phyloP scores from a whole-genome alignment of 2,797 vertebrate species.

The Acanthopagrus latus region DNA sequence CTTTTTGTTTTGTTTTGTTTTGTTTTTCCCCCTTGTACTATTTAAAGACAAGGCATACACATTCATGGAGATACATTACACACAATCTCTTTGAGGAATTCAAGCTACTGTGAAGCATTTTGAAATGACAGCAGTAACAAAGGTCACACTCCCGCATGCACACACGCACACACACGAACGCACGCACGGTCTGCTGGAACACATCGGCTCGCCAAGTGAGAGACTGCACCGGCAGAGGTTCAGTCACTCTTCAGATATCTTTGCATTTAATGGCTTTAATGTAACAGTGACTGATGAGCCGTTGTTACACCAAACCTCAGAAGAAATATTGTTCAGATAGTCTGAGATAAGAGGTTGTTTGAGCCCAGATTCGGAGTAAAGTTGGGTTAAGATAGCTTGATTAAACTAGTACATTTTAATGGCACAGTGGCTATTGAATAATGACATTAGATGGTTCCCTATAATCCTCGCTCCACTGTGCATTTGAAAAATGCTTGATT shows the following conservation, averaged over 20 bases:
- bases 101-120: slow-evolving; percentile 38
- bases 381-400: neutral
- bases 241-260: neutral
- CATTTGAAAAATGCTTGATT: too few species aligned
- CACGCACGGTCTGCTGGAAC: neutral
- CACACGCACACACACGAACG: neutral
- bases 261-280: neutral
- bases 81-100: slow-evolving; percentile 56
- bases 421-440: too few species aligned
- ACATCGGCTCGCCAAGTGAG: slow-evolving; percentile 2
- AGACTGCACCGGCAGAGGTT: slow-evolving; percentile 1
- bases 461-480: too few species aligned
- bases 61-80: slow-evolving; percentile 68
- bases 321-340: neutral
- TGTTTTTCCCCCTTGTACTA: slow-evolving; percentile 63
- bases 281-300: neutral
- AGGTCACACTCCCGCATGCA: neutral
- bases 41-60: slow-evolving; percentile 71
- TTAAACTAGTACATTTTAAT: neutral
- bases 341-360: neutral
- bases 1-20: too few species aligned
- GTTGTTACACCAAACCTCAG: neutral
- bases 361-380: neutral
- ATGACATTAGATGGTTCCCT: too few species aligned
- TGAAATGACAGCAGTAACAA: slow-evolving; percentile 24